Conservation (phyloP, 2,888 invertebrate genomes). For the Erebia epiphron region DNA sequence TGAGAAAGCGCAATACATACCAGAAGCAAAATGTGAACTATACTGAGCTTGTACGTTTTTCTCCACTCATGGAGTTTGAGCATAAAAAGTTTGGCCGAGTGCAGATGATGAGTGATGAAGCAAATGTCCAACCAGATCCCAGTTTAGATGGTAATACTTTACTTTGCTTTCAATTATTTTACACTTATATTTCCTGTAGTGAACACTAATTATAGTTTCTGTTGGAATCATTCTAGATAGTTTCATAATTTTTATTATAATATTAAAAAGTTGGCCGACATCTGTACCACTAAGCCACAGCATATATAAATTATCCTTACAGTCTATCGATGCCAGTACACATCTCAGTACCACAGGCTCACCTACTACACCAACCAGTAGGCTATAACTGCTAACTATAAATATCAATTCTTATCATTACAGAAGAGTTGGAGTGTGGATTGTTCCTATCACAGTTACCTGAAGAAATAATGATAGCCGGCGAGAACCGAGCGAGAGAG, state of each 20-base stretch:
- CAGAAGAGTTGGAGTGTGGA: conserved; percentile 64
- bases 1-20: conserved; percentile 66
- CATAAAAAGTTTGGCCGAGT: conserved; percentile 53
- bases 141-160: conserved; percentile 44
- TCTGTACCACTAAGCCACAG: too few relatives aligned
- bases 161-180: background rate
- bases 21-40: conserved; percentile 68
- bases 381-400: too few relatives aligned
- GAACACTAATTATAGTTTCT: too few relatives aligned
- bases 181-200: too few relatives aligned
- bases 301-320: too few relatives aligned
- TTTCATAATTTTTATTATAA: too few relatives aligned
- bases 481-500: conserved; percentile 53
- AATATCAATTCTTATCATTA: background rate
- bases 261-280: too few relatives aligned
- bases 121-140: conserved; percentile 41
- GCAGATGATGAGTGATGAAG: conserved; percentile 41
- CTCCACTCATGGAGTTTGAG: conserved; percentile 51
- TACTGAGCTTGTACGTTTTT: conserved; percentile 53
- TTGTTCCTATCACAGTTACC: conserved; percentile 63
- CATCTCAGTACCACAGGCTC: too few relatives aligned
- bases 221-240: too few relatives aligned
- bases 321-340: too few relatives aligned
- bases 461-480: conserved; percentile 63
- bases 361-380: too few relatives aligned